Base-by-base conservation (phyloP, 1,140 invertebrate genomes). In the Dendrolimus kikuchii region DNA sequence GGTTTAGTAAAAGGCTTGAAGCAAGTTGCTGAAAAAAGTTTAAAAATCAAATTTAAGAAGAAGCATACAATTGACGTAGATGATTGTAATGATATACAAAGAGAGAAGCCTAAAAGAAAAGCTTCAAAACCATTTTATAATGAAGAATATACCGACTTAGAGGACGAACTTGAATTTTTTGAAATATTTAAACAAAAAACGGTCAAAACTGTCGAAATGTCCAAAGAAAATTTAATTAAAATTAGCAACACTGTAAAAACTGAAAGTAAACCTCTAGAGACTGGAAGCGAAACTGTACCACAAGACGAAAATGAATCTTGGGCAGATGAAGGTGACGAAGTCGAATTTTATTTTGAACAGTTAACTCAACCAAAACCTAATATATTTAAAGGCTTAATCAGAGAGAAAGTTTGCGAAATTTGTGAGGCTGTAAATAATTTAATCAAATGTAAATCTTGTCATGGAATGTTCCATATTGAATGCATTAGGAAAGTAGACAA, bases 321-420 rank as follows among this genome's bases (percentile, higher is more conserved):
- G 53, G 53, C 60, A 37, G 63, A 65, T n/a, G 57, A 53, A 23
- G 47, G 53, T 10, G 68, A 81, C 50, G 71, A 74, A 65, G 75
- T 76, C 0, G 80, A 86, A 60, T 59, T 73, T 46, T 86, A 81
- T 62, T 86, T 86, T 47, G 55, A 62, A 47, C 57, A 80, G 50
- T 51, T 86, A 46, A 71, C 71, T 5, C 57, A 63, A 51, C 78
- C 79, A 7, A 88, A 88, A 38, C 81, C 88, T 5, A 92, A 90
- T 71, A 64, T 92, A 42, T 92, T 92, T 57, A 90, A 89, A 78
- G 91, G 90, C 5, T 75, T 89, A 47, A 76, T 89, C 6, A 86
- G 86, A 42, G 90, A 92, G 53, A 89, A 89, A 66, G 90, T 93
- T 7, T 94, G 92, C 68, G 90, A 92, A 54, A 90, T 92, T 52